A percentile compares a stretch with the other conserved stretches of the same genome.
phyloP scores from a whole-genome alignment of 2,888 invertebrate genomes.

The Nomada fucata region DNA sequence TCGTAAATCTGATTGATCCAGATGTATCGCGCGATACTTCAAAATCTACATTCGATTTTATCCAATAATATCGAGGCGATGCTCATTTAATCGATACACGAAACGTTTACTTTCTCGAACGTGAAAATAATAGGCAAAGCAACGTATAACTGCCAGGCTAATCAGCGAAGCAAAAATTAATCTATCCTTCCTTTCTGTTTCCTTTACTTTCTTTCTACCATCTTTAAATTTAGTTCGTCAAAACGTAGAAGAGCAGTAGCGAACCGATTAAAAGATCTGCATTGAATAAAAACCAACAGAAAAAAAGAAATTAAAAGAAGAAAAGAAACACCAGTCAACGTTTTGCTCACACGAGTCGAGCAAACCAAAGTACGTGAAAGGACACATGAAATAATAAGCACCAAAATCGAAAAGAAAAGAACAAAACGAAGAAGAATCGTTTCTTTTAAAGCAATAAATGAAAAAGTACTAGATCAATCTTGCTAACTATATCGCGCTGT shows the following conservation, averaged over 20 bases:
- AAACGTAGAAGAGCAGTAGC: slow-evolving; percentile 57
- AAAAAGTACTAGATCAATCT: not conserved
- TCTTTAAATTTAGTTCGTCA: not conserved
- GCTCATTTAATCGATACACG: slow-evolving; percentile 21
- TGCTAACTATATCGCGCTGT: slow-evolving; percentile 18
- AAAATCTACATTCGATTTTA: slow-evolving; percentile 26
- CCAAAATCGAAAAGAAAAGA: not conserved
- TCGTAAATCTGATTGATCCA: slow-evolving; percentile 33
- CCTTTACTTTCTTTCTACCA: not conserved
- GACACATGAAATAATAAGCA: slow-evolving; percentile 4
- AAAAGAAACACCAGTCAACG: slow-evolving; percentile 62
- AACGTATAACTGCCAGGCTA: slow-evolving; percentile 74
- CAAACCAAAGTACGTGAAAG: not conserved
- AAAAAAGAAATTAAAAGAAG: slow-evolving; percentile 38
- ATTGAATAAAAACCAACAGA: slow-evolving; percentile 41
- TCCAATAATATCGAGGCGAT: slow-evolving; percentile 15
- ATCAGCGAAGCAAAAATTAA: slow-evolving; percentile 72
- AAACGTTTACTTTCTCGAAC: slow-evolving; percentile 45
- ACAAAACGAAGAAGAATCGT: not conserved
- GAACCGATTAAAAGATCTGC: slow-evolving; percentile 62
- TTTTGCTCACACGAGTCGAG: not conserved
- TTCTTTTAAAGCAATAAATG: not conserved
- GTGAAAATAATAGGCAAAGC: slow-evolving; percentile 70
- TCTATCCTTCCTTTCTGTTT: slow-evolving; percentile 20
- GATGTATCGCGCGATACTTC: slow-evolving; percentile 39